These are phyloP conservation scores for Anser cygnoides DNA, from an alignment of 2,113 vertebrate genomes.

Conservation along the genomic window DNA sequence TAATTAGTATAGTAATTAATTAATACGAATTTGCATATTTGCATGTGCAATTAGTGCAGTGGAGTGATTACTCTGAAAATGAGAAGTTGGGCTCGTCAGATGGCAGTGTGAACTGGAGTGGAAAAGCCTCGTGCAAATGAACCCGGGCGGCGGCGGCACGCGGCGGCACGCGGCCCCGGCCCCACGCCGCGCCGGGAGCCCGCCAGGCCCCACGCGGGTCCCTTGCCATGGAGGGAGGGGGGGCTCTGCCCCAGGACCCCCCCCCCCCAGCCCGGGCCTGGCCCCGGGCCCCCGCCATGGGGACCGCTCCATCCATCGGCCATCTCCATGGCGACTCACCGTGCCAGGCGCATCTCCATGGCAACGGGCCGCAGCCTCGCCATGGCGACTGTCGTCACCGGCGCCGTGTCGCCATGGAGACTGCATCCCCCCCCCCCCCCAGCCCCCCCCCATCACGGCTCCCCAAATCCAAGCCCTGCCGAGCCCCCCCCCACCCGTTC, in stretches of 20 bases:
- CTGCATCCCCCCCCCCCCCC: not conserved
- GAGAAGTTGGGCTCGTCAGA: constrained; percentile 90
- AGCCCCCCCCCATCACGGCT: not conserved
- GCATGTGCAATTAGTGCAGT: constrained; percentile 98
- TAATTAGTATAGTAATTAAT: constrained; percentile 99
- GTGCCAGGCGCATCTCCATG: constrained; percentile 59
- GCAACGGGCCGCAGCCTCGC: constrained; percentile 60
- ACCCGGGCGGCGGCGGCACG: constrained; percentile 56
- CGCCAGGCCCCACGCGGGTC: rapidly evolving
- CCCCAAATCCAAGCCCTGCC: not conserved
- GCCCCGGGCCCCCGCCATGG: not conserved
- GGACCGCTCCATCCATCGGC: constrained; percentile 63
- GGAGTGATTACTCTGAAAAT: constrained; percentile 95
- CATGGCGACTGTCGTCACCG: constrained; percentile 64
- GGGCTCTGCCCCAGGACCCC: constrained; percentile 5
- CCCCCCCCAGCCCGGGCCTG: not conserved
- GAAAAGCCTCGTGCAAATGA: constrained; percentile 83
- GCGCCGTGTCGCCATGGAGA: constrained; percentile 51
- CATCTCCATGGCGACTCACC: constrained; percentile 69
- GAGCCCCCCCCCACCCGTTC: not conserved
- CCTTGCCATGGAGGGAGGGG: too few relatives aligned
- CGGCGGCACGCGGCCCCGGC: not conserved
- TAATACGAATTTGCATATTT: constrained; percentile 99
- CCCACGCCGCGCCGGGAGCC: not conserved
- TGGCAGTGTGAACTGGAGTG: constrained; percentile 85